phyloP scores from a whole-genome alignment of 2,113 vertebrate genomes.

The Pedionomus torquatus region DNA sequence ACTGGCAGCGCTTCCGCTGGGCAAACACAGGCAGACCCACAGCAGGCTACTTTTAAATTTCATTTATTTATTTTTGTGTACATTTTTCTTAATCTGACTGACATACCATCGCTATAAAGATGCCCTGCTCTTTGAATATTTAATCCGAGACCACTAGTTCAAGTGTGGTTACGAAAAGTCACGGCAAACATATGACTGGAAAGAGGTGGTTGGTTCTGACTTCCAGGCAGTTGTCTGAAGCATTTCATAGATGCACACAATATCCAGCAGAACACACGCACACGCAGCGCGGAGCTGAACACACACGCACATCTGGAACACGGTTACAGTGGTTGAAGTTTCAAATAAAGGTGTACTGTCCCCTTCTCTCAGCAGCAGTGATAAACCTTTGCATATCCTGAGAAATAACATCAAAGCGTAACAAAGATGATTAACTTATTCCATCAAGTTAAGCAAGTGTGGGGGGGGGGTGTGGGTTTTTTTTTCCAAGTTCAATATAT shows the following conservation, averaged over 20 bases:
- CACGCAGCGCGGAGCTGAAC: conserved; percentile 35
- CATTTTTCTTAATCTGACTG: conserved; percentile 60
- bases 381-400: conserved; percentile 64
- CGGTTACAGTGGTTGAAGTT: conserved; percentile 36
- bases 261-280: conserved; percentile 54
- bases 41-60: neutral
- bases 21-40: conserved; percentile 12
- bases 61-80: conserved; percentile 76
- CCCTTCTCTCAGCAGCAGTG: conserved; percentile 64
- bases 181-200: conserved; percentile 66
- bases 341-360: conserved; percentile 51
- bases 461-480: neutral
- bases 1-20: neutral
- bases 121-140: conserved; percentile 60
- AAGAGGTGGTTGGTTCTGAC: conserved; percentile 56
- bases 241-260: conserved; percentile 45
- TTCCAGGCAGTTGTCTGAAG: conserved; percentile 62
- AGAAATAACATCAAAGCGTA: conserved; percentile 40
- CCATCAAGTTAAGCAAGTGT: neutral
- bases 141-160: conserved; percentile 49
- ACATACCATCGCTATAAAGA: conserved; percentile 64
- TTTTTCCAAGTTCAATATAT: neutral
- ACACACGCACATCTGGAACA: conserved; percentile 16
- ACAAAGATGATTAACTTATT: neutral
- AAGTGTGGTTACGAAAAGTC: conserved; percentile 67